Percentiles rank a stretch among this genome's conserved stretches.
phyloP scores from a whole-genome alignment of 2,888 invertebrate species.

The Oscheius onirici region DNA sequence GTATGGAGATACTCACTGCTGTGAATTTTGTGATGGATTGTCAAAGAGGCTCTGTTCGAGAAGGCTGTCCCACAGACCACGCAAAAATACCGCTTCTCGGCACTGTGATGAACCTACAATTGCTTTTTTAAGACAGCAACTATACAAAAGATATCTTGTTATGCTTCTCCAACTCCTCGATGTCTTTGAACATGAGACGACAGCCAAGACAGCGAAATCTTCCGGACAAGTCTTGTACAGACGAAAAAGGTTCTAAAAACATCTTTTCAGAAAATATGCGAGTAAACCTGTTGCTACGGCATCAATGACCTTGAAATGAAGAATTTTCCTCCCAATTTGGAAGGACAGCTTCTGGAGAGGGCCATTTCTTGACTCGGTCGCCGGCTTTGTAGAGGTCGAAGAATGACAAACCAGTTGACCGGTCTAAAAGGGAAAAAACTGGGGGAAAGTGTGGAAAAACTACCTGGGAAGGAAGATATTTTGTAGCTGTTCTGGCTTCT shows the following conservation, averaged over 20 bases:
- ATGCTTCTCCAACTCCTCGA: conserved; percentile 5
- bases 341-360: conserved; percentile 35
- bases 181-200: neutral
- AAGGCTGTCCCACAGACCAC: conserved; percentile 32
- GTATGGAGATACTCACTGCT: conserved; percentile 4
- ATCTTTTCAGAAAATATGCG: no score
- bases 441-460: neutral
- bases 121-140: neutral
- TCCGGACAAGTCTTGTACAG: neutral
- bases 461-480: neutral
- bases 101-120: conserved; percentile 14
- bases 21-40: conserved; percentile 27
- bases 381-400: neutral
- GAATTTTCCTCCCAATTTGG: conserved; percentile 45
- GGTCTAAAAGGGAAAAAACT: conserved; percentile 4
- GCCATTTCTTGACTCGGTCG: neutral
- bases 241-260: neutral
- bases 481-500: neutral
- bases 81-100: conserved; percentile 10
- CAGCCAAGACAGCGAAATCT: conserved; percentile 22
- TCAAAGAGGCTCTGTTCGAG: conserved; percentile 22
- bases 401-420: neutral
- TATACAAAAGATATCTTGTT: neutral
- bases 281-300: conserved; percentile 12
- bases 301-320: conserved; percentile 51